Conservation (phyloP, 2,888 invertebrate species). For the Nematopogon swammerdamellus region DNA sequence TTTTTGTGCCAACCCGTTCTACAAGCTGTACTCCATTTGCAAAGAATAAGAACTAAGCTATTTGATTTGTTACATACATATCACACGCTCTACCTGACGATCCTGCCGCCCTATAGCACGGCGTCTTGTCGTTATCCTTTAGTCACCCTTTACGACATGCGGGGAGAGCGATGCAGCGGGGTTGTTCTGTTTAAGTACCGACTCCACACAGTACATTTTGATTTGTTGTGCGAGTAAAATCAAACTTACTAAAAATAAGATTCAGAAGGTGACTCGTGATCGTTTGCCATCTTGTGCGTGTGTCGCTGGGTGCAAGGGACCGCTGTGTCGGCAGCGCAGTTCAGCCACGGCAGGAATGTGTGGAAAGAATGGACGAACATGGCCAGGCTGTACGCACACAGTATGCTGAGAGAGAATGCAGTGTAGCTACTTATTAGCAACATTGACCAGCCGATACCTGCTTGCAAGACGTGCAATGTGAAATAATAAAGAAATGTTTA, state of each 20-base stretch:
- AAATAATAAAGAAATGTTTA: neutral
- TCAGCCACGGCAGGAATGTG: conserved; percentile 44
- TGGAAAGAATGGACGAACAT: conserved; percentile 37
- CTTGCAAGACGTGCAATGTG: no score
- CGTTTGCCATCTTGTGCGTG: conserved; percentile 15
- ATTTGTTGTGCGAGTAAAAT: neutral
- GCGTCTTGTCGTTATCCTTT: no score
- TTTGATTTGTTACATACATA: no score
- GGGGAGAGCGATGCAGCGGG: no score
- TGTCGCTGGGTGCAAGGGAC: conserved; percentile 43
- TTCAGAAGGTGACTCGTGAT: conserved; percentile 16
- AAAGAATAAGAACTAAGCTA: no score
- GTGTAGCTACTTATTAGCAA: conserved; percentile 26
- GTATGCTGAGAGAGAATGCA: conserved; percentile 28
- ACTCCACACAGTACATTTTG: neutral
- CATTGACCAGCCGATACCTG: conserved; percentile 42
- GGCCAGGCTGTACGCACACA: conserved; percentile 36
- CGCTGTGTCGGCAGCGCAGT: conserved; percentile 24
- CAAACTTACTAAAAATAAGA: conserved; percentile 39
- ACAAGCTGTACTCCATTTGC: no score
- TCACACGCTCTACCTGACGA: no score
- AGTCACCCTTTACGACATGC: no score
- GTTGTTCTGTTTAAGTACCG: no score
- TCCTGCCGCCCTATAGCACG: no score
- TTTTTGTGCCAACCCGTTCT: no score